Base-by-base conservation (phyloP, 2,797 vertebrate species). In the Pitangus sulphuratus region DNA sequence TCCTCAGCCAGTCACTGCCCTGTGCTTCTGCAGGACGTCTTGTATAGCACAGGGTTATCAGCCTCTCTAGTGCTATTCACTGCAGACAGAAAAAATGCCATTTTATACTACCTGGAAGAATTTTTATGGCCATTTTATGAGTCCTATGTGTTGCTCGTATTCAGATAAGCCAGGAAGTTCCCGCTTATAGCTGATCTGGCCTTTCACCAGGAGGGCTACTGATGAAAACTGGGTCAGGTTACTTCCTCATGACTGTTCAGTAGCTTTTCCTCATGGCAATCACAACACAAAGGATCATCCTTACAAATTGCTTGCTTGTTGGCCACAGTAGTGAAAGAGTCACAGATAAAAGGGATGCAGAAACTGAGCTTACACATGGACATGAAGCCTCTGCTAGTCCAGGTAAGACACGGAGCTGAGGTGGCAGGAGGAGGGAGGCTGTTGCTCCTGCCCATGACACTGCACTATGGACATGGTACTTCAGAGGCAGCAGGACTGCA, bases 381-480 rank as follows among this genome's bases (percentile, higher is more conserved):
- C 89, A 26, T 8, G 21, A 44, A 85, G 12, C 17, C 39, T 66
- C 54, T 87, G 44, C 51, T 42, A 48, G 78, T 35, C 21, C 0
- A 3, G 24, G 15, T 60, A 42, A 74, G n/a, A 35, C 8, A 14
- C 1, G 1, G 19, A 75, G 57, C 24, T 35, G 44, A 53, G 45
- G n/a, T 7, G 4, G 42, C 26, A 53, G 54, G 17, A 84, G 51
- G 17, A 84, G 21, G 8, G 20, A 72, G 12, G 44, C 31, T 76
- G 30, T 51, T 0, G 0, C 24, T 78, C 31, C 45, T 80, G 40
- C 44, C 57, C 37, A 9, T 28, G 28, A 33, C 54, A 28, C 31
- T 48, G 35, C 16, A 0, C 42, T 45, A 22, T 1, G 3, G 80
- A 56, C 11, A 28, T 0, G 0, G 25, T 1, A 1, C 47, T 87